Conservation (phyloP, 2,797 vertebrate species). For the Semaprochilodus insignis region DNA sequence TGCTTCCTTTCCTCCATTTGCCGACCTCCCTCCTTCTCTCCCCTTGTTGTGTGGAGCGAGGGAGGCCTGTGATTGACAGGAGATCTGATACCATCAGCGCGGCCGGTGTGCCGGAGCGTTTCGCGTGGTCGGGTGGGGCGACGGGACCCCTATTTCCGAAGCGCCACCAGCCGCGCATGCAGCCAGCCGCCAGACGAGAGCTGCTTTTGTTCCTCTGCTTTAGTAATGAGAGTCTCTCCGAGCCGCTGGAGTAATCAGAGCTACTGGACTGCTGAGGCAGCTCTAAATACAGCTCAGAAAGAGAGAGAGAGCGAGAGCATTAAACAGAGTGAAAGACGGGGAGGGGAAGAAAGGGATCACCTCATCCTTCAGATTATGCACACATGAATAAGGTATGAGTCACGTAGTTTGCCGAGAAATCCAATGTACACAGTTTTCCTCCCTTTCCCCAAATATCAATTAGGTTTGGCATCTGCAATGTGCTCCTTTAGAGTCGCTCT, state of each 20-base stretch:
- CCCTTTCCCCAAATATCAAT: neutral
- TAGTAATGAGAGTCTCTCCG: slow-evolving; percentile 17
- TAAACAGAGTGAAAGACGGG: neutral
- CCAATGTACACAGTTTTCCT: neutral
- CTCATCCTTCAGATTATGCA: slow-evolving; percentile 20
- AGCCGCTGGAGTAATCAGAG: slow-evolving; percentile 40
- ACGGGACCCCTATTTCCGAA: slow-evolving; percentile 41
- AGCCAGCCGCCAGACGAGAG: slow-evolving; percentile 10
- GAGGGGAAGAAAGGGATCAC: neutral
- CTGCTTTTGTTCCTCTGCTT: slow-evolving; percentile 31
- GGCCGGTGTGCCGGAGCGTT: slow-evolving; percentile 18
- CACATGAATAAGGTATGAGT: slow-evolving; percentile 1
- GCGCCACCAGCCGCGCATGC: slow-evolving; percentile 20
- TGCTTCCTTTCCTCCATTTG: slow-evolving; percentile 36
- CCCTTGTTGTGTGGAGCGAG: slow-evolving; percentile 6
- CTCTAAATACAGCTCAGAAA: slow-evolving; percentile 15
- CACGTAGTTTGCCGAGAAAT: neutral
- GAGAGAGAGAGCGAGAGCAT: neutral
- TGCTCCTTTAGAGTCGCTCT: neutral
- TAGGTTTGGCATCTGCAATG: neutral
- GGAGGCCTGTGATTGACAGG: slow-evolving; percentile 53
- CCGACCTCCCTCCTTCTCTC: slow-evolving; percentile 29
- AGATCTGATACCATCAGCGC: slow-evolving; percentile 53
- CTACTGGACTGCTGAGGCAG: slow-evolving; percentile 28
- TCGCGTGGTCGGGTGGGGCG: slow-evolving; percentile 40